Conservation (phyloP, 2,888 invertebrate species). For the Galerucella calmariensis region DNA sequence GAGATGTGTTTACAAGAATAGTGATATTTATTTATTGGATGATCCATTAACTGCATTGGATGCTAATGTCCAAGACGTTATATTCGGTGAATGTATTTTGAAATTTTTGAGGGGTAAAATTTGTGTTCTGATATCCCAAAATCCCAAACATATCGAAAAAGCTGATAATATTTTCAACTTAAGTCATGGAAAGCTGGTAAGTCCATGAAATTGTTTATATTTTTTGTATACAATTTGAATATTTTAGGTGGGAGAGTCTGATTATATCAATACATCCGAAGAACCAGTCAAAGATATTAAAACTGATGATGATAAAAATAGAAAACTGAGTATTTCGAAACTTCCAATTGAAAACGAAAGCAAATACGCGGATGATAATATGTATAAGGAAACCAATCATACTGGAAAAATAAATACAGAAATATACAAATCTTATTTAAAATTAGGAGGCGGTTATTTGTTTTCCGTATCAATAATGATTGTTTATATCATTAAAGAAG, state of each 20-base stretch:
- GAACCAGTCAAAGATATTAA: background rate
- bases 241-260: conserved; percentile 1
- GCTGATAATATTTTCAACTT: conserved; percentile 65
- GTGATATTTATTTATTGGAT: conserved; percentile 80
- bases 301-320: conserved; percentile 1
- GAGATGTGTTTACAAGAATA: conserved; percentile 77
- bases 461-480: conserved; percentile 47
- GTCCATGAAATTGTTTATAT: background rate
- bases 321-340: background rate
- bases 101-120: conserved; percentile 53
- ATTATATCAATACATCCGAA: background rate
- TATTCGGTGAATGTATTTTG: conserved; percentile 52
- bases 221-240: background rate
- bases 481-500: conserved; percentile 50
- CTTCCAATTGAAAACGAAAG: conserved; percentile 26
- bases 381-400: conserved; percentile 53
- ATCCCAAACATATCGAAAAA: conserved; percentile 48
- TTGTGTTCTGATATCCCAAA: conserved; percentile 52
- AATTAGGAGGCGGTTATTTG: conserved; percentile 52
- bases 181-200: conserved; percentile 41
- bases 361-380: conserved; percentile 40
- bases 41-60: conserved; percentile 53
- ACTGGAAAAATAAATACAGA: conserved; percentile 50
- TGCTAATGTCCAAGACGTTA: conserved; percentile 49
- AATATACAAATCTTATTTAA: conserved; percentile 54